Evolutionary conservation across 2,888 invertebrate species (phyloP), one percentile per base, ranked within the genome.

Genomic region (Hypomecis punctinalis): DNA sequence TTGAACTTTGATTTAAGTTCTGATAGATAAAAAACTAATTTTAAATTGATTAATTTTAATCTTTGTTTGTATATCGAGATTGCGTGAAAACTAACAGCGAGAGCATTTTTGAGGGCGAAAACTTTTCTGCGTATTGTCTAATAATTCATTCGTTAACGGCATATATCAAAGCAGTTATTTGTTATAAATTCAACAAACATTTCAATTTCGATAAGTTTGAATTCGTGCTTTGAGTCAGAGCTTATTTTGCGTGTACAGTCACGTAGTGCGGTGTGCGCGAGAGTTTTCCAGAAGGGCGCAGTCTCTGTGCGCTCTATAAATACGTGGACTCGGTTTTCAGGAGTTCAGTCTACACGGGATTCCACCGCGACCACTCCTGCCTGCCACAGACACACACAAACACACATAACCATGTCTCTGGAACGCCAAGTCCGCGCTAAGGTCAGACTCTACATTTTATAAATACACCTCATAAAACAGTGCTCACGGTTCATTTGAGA

Each of bases 391-490:
- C 76, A 80, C 78, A 79, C 70, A 72, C 81, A 83, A 81, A 72
- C 80, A 83, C 81, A 84, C 82, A 88, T 64, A 63, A 67, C 93
- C 86, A 97, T 97, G 97, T 97, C 97, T 96, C 95, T 97, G 92
- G 97, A 97, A 96, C 96, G 97, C 93, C 96, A 96, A 95, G 97
- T 97, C 93, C 96, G 96, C 89, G 96, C 96, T 88, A 97, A 97
- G 96, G 97, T 97, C 90, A 94, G 94, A 61, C 47, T 46, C 46
- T 40, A 40, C 23, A 13, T 13, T 66, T 71, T 67, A 47, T 53
- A 39, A 64, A 56, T 64, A 47, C 35, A 37, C 40, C 33, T 3
- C 23, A 51, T 37, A 55, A 56, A 45, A 37, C 40, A 48, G 42
- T 42, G 36, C 4, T 40, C 40, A 55, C 37, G 13, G 45, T 46